Evolutionary conservation across 92 coral and sea anemone genomes (phyloP), one percentile per base, ranked within the genome.

Genomic region (Siderastrea radians): DNA sequence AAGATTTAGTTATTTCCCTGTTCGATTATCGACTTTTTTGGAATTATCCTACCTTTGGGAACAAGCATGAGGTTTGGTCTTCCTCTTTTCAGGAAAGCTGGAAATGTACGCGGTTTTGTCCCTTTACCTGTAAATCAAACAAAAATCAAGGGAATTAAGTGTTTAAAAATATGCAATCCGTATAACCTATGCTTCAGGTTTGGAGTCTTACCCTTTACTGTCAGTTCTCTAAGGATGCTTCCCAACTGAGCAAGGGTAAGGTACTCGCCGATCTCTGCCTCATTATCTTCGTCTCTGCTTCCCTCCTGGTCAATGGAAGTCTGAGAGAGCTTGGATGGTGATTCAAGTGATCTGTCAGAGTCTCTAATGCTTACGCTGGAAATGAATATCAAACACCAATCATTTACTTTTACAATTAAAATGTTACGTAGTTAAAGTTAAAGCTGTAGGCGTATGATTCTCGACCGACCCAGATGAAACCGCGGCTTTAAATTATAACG

Each of bases 161-260:
- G n/a, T n/a, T n/a, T n/a, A n/a, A n/a, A n/a, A n/a, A n/a, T n/a
- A n/a, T n/a, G n/a, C n/a, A n/a, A n/a, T n/a, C n/a, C n/a, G n/a
- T n/a, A n/a, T n/a, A n/a, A n/a, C n/a, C n/a, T n/a, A n/a, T n/a
- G 38, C 38, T 26, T 26, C 38, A 26, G 38, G 38, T 26, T 26
- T 26, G 38, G 38, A 26, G 38, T 26, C 0, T 3, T 81, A 92
- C 95, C 83, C 58, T 85, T 75, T 15, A 26, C 16, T 60, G 90
- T 68, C 45, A 92, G 85, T 71, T 75, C 84, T 55, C 69, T 78
- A 8, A 92, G 88, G 14, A 92, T 81, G 62, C 61, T n/a, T 16
- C 95, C 95, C 78, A 92, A 86, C 61, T 92, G 90, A 5, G 60
- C 78, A 75, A 92, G 79, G 6, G 92, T 84, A 49, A 92, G 88